These are phyloP conservation scores for Priocnemis perturbator DNA, from an alignment of 2,888 invertebrate species.

Conservation along the genomic window DNA sequence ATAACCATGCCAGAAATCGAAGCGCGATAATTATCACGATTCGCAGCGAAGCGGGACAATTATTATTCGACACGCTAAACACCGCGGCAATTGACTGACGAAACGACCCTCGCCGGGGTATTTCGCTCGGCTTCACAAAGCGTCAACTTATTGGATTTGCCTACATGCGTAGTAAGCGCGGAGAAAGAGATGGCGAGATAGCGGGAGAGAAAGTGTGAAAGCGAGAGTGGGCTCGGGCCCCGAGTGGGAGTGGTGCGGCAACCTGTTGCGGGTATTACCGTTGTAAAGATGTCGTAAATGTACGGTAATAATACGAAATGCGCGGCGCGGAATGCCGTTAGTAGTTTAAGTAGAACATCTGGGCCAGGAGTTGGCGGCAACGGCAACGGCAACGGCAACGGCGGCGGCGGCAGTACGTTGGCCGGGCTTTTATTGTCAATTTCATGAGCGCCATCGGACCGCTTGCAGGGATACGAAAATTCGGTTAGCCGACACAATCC, in stretches of 20 bases:
- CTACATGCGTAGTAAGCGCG: conserved; percentile 47
- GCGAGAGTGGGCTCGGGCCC: not conserved
- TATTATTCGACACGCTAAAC: too few relatives aligned
- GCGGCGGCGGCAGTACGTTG: not conserved
- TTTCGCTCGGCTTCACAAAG: conserved; percentile 53
- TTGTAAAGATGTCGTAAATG: conserved; percentile 60
- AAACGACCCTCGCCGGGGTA: conserved; percentile 50
- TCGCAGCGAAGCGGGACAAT: too few relatives aligned
- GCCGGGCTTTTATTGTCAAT: too few relatives aligned
- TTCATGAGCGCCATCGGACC: too few relatives aligned
- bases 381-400: not conserved
- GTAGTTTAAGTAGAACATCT: conserved; percentile 49
- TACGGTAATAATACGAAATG: conserved; percentile 56
- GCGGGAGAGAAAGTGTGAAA: conserved; percentile 1
- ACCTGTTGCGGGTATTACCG: conserved; percentile 54
- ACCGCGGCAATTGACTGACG: conserved; percentile 28
- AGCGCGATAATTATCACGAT: not conserved
- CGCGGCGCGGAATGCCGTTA: conserved; percentile 46
- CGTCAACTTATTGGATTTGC: conserved; percentile 56
- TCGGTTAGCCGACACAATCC: too few relatives aligned
- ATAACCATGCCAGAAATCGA: too few relatives aligned
- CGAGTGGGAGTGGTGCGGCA: conserved; percentile 32
- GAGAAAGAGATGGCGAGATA: conserved; percentile 15
- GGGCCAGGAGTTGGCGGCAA: conserved; percentile 11
- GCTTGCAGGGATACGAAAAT: too few relatives aligned